Percentiles rank a stretch among this genome's conserved stretches.
Conservation (phyloP, 2,888 invertebrate species). For the Drepanosiphum platanoidis region DNA sequence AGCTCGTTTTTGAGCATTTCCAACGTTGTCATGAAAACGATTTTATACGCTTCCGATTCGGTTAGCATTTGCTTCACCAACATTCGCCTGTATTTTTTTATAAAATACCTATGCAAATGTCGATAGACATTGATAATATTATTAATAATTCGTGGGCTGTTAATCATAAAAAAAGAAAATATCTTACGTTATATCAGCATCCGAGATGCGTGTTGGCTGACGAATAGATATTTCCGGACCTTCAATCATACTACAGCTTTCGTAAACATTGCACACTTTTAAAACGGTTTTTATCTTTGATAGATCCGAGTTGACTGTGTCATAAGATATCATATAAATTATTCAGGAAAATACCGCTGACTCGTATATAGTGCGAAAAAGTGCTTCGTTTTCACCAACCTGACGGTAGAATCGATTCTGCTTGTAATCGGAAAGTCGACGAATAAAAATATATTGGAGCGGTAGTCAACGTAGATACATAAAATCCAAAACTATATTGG, state of each 20-base stretch:
- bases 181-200: slow-evolving; percentile 37
- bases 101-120: neutral
- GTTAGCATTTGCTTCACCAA: slow-evolving; percentile 50
- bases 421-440: slow-evolving; percentile 25
- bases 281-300: slow-evolving; percentile 41
- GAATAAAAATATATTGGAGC: slow-evolving; percentile 51
- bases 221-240: slow-evolving; percentile 43
- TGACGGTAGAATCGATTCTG: slow-evolving; percentile 48
- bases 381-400: neutral
- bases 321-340: too few species aligned
- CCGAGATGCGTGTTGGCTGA: slow-evolving; percentile 3
- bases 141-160: neutral
- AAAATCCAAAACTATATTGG: slow-evolving; percentile 55
- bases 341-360: too few species aligned
- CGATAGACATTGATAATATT: neutral
- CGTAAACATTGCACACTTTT: slow-evolving; percentile 46
- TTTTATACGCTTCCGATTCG: slow-evolving; percentile 43
- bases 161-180: neutral
- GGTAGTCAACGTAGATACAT: slow-evolving; percentile 1
- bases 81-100: slow-evolving; percentile 38
- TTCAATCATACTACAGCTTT: slow-evolving; percentile 51
- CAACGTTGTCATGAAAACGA: slow-evolving; percentile 31
- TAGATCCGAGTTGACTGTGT: slow-evolving; percentile 2
- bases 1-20: neutral
- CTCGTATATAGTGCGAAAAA: too few species aligned